These are phyloP conservation scores for Xerus rutilus DNA, from an alignment of 2,797 vertebrate species.

Conservation along the genomic window DNA sequence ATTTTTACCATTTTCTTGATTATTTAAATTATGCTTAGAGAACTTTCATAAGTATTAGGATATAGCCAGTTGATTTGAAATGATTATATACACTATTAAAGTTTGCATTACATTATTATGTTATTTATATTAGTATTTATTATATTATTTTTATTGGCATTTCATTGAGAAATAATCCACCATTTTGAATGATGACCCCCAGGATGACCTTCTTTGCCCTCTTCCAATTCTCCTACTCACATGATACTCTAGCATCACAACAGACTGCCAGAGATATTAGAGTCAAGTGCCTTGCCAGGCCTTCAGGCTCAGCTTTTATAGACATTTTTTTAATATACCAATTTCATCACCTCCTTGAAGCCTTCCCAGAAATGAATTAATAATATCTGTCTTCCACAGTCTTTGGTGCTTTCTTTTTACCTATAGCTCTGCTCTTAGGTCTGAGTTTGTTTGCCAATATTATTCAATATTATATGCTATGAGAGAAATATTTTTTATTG, in stretches of 20 bases:
- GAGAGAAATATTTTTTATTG: too few relatives aligned
- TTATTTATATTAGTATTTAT: not conserved
- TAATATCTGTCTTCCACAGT: not conserved
- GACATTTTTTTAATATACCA: not conserved
- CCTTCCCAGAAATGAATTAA: not conserved
- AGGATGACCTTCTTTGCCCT: not conserved
- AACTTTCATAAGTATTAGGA: conserved; percentile 8
- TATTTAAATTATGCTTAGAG: not conserved
- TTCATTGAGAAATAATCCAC: not conserved
- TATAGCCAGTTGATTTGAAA: not conserved
- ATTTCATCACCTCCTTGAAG: not conserved
- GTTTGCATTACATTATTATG: not conserved
- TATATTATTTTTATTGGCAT: not conserved
- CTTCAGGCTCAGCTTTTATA: not conserved
- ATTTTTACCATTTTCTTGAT: not conserved
- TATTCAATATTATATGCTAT: too few relatives aligned
- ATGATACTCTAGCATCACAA: not conserved
- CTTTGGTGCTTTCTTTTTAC: not conserved
- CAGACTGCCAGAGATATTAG: not conserved
- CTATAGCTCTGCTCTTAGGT: not conserved
- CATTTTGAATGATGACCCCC: conserved; percentile 1
- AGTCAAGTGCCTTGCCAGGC: not conserved
- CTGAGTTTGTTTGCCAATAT: too few relatives aligned
- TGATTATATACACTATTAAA: not conserved
- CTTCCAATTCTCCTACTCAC: not conserved